These are phyloP conservation scores for silkworm (Bombyx mori) DNA, from an alignment of 1,140 invertebrate species.

Conservation along the genomic window ASM3026992v2 NC_085114.1:1096501-1097000, in stretches of 20 bases:
- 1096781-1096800: neutral
- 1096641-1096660: no score
- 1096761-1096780: neutral
- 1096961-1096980: no score
- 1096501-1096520: neutral
- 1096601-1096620: neutral
- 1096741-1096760: neutral
- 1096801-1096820: no score
- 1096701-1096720: neutral
- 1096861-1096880: no score
- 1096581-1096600: neutral
- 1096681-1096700: slow-evolving; percentile 1
- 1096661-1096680: neutral
- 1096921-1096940: no score
- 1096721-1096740: neutral
- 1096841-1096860: no score
- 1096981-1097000: no score
- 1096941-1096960: no score
- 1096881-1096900: no score
- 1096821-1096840: no score
- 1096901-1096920: no score
- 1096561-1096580: neutral
- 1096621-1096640: neutral
- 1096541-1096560: slow-evolving; percentile 2
- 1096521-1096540: neutral